A percentile compares a stretch with the other conserved stretches of the same genome.
phyloP scores from a whole-genome alignment of 2,797 vertebrate species.

The Melanotaenia pygmaea region DNA sequence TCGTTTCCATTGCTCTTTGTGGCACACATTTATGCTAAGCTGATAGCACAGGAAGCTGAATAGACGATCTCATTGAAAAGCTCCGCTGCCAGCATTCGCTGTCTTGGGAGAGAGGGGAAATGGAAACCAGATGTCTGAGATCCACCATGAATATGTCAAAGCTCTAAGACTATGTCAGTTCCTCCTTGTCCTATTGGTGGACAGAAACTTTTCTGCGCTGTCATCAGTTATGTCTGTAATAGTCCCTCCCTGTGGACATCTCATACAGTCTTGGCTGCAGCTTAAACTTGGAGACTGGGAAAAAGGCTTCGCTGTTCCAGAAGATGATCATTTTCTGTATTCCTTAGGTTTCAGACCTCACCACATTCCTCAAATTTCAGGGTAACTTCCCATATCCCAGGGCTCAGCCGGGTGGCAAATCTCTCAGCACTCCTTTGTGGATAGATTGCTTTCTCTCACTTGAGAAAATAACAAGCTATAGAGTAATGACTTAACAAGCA shows the following conservation, averaged over 20 bases:
- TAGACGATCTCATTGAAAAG: constrained; percentile 78
- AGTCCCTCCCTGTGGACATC: constrained; percentile 65
- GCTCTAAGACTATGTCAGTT: constrained; percentile 79
- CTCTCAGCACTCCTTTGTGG: constrained; percentile 81
- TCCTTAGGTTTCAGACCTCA: constrained; percentile 76
- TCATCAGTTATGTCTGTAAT: constrained; percentile 75
- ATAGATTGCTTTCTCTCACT: constrained; percentile 82
- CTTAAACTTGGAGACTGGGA: constrained; percentile 51
- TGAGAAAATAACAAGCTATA: constrained; percentile 86
- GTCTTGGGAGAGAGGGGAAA: constrained; percentile 79
- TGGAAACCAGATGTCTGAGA: constrained; percentile 82
- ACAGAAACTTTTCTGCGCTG: constrained; percentile 70
- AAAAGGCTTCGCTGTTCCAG: constrained; percentile 60
- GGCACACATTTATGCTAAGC: constrained; percentile 67
- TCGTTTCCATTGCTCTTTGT: constrained; percentile 52
- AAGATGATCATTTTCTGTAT: constrained; percentile 54
- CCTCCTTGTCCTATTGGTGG: constrained; percentile 73
- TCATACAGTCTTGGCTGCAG: constrained; percentile 56
- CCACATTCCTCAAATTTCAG: constrained; percentile 80
- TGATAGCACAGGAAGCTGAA: constrained; percentile 79
- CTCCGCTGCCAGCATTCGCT: constrained; percentile 72
- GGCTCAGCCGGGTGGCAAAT: constrained; percentile 82
- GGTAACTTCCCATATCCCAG: constrained; percentile 81
- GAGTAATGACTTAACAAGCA: constrained; percentile 87
- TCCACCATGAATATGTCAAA: constrained; percentile 82